phyloP scores from a whole-genome alignment of 2,113 vertebrate genomes.

The Percina caprodes region DNA sequence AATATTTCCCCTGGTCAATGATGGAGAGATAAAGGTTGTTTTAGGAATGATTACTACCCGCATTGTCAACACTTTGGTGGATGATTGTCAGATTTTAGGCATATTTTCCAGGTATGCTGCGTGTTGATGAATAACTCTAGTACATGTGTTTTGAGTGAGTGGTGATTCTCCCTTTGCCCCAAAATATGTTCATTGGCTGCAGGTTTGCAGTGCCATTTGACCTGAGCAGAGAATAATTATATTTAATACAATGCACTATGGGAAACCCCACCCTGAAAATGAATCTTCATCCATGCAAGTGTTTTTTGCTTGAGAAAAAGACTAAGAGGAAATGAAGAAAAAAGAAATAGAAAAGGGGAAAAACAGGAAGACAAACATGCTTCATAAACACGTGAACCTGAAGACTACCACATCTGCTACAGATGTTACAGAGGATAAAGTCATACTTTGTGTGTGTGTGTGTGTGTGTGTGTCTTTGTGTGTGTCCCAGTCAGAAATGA shows the following conservation, averaged over 20 bases:
- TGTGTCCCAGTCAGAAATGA: constrained; percentile 40
- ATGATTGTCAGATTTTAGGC: constrained; percentile 29
- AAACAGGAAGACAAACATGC: constrained; percentile 11
- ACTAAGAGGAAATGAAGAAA: not conserved
- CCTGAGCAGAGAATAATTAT: constrained; percentile 10
- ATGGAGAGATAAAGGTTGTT: constrained; percentile 35
- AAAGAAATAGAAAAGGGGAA: not conserved
- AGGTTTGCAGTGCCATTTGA: constrained; percentile 20
- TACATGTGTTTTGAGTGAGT: constrained; percentile 45
- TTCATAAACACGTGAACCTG: constrained; percentile 45
- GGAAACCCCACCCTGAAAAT: not conserved
- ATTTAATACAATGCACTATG: not conserved
- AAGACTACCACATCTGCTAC: constrained; percentile 59
- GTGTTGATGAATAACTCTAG: constrained; percentile 25
- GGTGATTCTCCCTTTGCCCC: constrained; percentile 42
- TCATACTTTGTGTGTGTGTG: not conserved
- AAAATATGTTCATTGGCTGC: constrained; percentile 68
- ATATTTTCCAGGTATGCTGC: constrained; percentile 52
- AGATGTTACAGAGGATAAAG: constrained; percentile 51
- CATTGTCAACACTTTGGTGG: constrained; percentile 59
- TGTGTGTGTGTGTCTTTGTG: constrained; percentile 19
- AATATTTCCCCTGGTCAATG: constrained; percentile 27
- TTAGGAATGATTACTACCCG: constrained; percentile 28
- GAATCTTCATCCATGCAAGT: not conserved
- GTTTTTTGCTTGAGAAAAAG: not conserved